A percentile compares a stretch with the other conserved stretches of the same genome.
Evolutionary conservation across 1,140 invertebrate genomes (phyloP).

Genomic region (Drosophila punjabiensis): DNA sequence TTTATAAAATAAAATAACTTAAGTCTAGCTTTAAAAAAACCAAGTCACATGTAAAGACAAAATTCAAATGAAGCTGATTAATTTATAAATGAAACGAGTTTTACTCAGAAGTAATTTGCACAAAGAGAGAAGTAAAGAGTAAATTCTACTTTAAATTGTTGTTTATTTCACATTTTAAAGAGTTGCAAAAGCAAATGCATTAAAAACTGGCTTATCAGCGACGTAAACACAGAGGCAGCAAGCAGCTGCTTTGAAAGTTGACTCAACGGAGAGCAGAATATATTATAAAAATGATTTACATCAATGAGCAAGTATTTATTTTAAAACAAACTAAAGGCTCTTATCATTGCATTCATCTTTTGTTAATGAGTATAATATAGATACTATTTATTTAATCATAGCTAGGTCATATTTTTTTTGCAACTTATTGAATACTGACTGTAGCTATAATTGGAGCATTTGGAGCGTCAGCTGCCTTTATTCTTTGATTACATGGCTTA

Average conservation of each 20-base stretch:
- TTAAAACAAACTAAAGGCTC: no score
- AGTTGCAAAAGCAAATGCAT: background rate
- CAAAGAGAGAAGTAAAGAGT: background rate
- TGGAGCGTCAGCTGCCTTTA: background rate
- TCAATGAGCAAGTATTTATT: background rate
- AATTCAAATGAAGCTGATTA: background rate
- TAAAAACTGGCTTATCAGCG: constrained; percentile 19
- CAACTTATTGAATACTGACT: background rate
- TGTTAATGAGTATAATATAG: background rate
- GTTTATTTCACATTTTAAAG: background rate
- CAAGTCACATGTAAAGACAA: background rate
- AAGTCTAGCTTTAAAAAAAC: background rate
- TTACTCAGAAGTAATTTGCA: background rate
- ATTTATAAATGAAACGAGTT: background rate
- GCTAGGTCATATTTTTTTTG: background rate
- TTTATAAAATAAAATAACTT: no score
- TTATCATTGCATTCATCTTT: background rate
- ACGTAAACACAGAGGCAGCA: background rate
- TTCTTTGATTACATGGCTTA: background rate
- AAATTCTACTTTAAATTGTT: background rate
- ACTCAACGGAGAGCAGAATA: background rate
- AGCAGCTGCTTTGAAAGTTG: constrained; percentile 4
- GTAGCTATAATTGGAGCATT: background rate
- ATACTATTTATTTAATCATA: background rate
- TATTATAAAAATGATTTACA: background rate